phyloP scores from a whole-genome alignment of 2,797 vertebrate species.

The Syncerus caffer region DNA sequence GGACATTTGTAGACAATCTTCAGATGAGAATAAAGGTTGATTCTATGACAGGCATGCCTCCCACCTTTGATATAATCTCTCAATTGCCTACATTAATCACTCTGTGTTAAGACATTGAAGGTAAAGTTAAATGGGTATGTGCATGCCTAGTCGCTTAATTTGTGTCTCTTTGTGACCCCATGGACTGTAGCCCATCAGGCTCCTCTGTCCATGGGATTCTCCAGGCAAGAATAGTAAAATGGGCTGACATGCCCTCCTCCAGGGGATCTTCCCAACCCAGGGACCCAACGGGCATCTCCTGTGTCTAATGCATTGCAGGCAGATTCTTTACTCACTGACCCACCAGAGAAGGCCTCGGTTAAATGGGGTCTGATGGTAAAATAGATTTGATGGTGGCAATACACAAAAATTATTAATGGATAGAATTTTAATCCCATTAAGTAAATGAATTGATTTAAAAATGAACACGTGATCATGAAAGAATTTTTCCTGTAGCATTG shows the following conservation, averaged over 20 bases:
- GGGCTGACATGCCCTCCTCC: not conserved
- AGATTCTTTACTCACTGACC: not conserved
- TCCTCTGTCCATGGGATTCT: not conserved
- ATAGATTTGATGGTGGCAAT: not conserved
- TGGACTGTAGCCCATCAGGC: not conserved
- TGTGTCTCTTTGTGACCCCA: not conserved
- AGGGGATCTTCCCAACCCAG: not conserved
- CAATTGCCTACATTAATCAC: not conserved
- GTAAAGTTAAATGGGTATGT: not conserved
- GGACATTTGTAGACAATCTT: not conserved
- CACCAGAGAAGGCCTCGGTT: not conserved
- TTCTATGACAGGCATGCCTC: not conserved
- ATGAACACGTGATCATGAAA: not conserved
- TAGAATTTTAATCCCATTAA: constrained; percentile 54
- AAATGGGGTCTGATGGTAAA: not conserved
- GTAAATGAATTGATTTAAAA: not conserved
- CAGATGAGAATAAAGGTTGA: not conserved
- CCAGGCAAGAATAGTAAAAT: not conserved
- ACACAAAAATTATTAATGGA: not conserved
- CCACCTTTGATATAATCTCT: not conserved
- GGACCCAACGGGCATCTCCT: not conserved
- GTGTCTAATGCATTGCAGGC: not conserved
- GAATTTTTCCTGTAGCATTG: not conserved
- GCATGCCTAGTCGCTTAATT: not conserved
- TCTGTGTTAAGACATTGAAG: not conserved